Base-by-base conservation (phyloP, 1,140 invertebrate species). In the Rhopalosiphum maidis region DNA sequence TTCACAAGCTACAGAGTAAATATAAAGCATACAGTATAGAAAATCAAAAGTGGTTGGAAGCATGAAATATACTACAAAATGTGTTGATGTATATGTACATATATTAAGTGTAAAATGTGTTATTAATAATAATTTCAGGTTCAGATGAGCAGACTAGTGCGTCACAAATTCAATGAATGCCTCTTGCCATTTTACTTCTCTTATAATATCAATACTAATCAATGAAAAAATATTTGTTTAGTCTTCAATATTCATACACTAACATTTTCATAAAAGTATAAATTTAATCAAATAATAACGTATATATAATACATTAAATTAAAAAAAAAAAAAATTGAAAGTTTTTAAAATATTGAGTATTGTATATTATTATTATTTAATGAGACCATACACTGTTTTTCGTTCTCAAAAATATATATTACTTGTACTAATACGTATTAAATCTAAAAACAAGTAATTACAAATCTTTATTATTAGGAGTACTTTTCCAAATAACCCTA, bases 361-460 rank as follows among this genome's bases (percentile, higher is more conserved):
- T n/a, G 15, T n/a, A n/a, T 77, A 77, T 77, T 18, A 77, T 77
- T 18, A 77, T 77, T n/a, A 77, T 77, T n/a, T 77, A n/a, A 6
- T 77, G 15, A n/a, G 3, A 30, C 0, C n/a, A 77, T n/a, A 6
- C 15, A 68, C 30, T 68, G 30, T 68, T 68, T n/a, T 68, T 68
- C 60, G n/a, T 15, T 77, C 11, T n/a, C 60, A n/a, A 77, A 18
- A 77, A 18, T 18, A n/a, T 77, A 77, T 18, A 77, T 35, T 77
- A 5, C 60, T 35, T 35, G 1, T 77, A 77, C 15, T 77, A 68
- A 68, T n/a, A 68, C 22, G 22, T 83, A 68, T 83, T 23, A 46
- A 46, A 86, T 86, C 41, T 11, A 43, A 86, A 25, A 43, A 86
- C 21, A 86, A 86, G 83, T 86, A 86, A 86, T 86, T 46, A 86